Conservation (phyloP, 2,797 vertebrate species). For the Acrossocheilus fasciatus region DNA sequence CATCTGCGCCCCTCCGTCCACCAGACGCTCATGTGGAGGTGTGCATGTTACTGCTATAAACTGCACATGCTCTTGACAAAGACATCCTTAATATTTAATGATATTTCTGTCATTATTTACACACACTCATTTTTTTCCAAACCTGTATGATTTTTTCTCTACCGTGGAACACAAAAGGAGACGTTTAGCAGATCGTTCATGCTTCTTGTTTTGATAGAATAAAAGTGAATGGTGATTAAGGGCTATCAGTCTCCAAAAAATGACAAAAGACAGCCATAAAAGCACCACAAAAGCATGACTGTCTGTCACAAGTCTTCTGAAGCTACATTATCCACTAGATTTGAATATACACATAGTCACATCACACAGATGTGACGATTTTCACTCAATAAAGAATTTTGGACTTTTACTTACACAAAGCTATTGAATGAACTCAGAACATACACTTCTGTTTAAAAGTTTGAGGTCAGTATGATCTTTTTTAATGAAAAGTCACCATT, state of each 20-base stretch:
- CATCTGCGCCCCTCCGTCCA: constrained; percentile 97
- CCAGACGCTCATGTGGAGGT: constrained; percentile 99
- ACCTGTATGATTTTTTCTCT: neutral
- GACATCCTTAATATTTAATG: neutral
- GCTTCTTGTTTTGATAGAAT: neutral
- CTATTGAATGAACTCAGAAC: neutral
- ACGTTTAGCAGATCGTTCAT: neutral
- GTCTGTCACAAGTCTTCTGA: constrained; percentile 7
- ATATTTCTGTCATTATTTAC: neutral
- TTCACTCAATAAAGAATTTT: neutral
- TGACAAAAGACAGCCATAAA: neutral
- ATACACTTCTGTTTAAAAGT: neutral
- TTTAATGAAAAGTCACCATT: neutral
- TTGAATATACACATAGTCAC: constrained; percentile 6
- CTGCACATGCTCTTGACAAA: neutral
- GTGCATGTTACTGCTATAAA: neutral
- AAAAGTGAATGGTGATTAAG: neutral
- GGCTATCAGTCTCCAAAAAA: neutral
- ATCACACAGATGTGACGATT: neutral
- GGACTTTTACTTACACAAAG: neutral
- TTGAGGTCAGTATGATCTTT: neutral
- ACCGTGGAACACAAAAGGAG: neutral
- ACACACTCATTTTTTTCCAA: neutral
- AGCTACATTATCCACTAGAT: neutral
- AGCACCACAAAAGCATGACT: neutral